phyloP scores from a whole-genome alignment of 2,797 vertebrate species.

The Brotula barbata region DNA sequence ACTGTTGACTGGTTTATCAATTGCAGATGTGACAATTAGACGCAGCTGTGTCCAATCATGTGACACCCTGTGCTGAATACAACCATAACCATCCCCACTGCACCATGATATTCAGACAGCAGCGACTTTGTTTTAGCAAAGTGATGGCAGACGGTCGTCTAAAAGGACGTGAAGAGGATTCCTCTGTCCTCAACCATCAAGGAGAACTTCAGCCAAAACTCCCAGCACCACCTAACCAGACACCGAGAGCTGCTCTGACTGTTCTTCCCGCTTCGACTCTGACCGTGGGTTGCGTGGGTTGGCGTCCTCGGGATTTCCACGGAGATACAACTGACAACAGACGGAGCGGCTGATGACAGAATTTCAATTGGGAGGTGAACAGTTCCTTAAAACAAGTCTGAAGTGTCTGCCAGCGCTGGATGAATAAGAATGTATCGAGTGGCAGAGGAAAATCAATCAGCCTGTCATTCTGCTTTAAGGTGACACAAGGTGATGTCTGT shows the following conservation, averaged over 20 bases:
- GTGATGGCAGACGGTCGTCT: too few relatives aligned
- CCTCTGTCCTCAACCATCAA: too few relatives aligned
- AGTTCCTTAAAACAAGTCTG: constrained; percentile 54
- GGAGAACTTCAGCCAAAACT: too few relatives aligned
- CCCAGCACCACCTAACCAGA: neutral
- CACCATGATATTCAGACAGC: too few relatives aligned
- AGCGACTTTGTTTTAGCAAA: too few relatives aligned
- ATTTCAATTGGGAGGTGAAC: constrained; percentile 47
- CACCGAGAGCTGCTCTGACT: neutral
- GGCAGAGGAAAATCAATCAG: constrained; percentile 65
- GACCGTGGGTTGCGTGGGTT: neutral
- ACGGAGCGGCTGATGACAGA: constrained; percentile 32
- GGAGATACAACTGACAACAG: constrained; percentile 14
- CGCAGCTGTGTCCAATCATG: too few relatives aligned
- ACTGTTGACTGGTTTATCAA: too few relatives aligned
- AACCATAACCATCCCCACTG: too few relatives aligned
- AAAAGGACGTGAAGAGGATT: too few relatives aligned
- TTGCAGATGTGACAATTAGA: too few relatives aligned
- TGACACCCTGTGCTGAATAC: too few relatives aligned
- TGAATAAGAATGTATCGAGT: constrained; percentile 63
- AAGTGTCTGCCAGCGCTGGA: constrained; percentile 34
- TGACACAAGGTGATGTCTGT: constrained; percentile 59
- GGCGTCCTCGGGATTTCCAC: constrained; percentile 9
- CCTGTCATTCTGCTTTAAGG: constrained; percentile 63
- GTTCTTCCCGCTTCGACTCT: neutral